Base-by-base conservation (phyloP, 1,140 invertebrate species). In the Pogonomyrmex californicus region DNA sequence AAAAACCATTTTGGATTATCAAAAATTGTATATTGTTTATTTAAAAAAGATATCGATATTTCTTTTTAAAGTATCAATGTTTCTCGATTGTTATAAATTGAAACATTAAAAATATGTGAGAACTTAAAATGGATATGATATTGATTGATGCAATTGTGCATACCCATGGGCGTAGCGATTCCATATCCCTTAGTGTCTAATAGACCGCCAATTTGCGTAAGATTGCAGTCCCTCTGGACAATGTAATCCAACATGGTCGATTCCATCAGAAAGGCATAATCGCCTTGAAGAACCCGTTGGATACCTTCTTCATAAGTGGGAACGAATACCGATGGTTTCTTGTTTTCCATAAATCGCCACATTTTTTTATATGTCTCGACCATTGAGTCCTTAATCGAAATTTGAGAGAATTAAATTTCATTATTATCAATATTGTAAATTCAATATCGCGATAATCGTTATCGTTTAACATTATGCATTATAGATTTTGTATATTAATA, bases 211-310 rank as follows among this genome's bases (percentile, higher is more conserved):
- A 99, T 98, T 96, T 99, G 98, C 36, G 98, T 99, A 30, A 99
- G 96, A 93, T 99, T 98, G 94, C 99, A 99, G 91, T 99, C 97
- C 88, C 98, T 96, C 93, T 99, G 98, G 3, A 98, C 97, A 76
- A 97, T 97, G 93, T 98, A 99, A 93, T 99, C 99, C 51, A 99
- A 96, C 96, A 98, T 98, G 3, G 98, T 98, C 0, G 98, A 99
- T 94, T 99, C 99, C 98, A 99, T 99, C 1, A 99, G 96, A 93
- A 98, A 99, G 3, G 99, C 99, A 93, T 99, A 99, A 93, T 98
- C 97, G 36, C 97, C 94, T 91, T 97, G 96, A 17, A 97, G 93
- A 92, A 99, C 97, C 94, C 97, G 90, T 92, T 97, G 93, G 92
- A 99, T 96, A 33, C 98, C 98, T 94, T 99, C 97, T 90, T 97